Base-by-base conservation (phyloP, 2,113 vertebrate genomes). In the Odontophorus gujanensis region DNA sequence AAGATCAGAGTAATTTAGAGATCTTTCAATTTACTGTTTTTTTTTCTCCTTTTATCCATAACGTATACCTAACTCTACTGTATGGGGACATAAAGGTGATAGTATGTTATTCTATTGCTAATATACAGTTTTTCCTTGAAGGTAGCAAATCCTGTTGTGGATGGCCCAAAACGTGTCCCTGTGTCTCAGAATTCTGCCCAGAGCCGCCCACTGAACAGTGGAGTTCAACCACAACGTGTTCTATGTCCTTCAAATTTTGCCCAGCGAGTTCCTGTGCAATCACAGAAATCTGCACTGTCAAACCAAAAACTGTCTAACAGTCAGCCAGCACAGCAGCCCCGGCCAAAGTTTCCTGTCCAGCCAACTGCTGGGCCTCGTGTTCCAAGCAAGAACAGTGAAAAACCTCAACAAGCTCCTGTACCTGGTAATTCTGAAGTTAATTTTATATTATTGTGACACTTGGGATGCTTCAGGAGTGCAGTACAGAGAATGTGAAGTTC, bases 121-220 rank as follows among this genome's bases (percentile, higher is more conserved):
- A 81, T 3, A 0, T 1, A 0, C 20, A 3, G 4, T 40, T 89
- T 88, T 17, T 62, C 91, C 90, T n/a, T 68, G 22, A 21, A 99
- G 99, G 36, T 8, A 7, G 3, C 71, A 2, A 51, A 76, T 50
- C 24, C 95, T 28, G 69, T 77, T 3, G 72, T 80, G 4, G 96
- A 98, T 11, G 98, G 97, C 26, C 98, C 99, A 0, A 98, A 97
- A 72, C 98, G 99, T 15, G 95, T 99, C 76, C 98, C 97, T 0
- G 97, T 99, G 51, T 72, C 91, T 9, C 97, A 97, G 73, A 95
- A 65, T 1, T 74, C 96, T 32, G 83, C 96, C 5, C 98, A 98
- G 72, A 90, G 61, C 38, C 79, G 36, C 1, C 57, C 66, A 5
- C 96, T 93, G 36, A 81, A 85, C 7, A 78, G 63, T 0, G 93